A percentile compares a stretch with the other conserved stretches of the same genome.
Conservation (phyloP, 2,797 vertebrate species). For the Enoplosus armatus region DNA sequence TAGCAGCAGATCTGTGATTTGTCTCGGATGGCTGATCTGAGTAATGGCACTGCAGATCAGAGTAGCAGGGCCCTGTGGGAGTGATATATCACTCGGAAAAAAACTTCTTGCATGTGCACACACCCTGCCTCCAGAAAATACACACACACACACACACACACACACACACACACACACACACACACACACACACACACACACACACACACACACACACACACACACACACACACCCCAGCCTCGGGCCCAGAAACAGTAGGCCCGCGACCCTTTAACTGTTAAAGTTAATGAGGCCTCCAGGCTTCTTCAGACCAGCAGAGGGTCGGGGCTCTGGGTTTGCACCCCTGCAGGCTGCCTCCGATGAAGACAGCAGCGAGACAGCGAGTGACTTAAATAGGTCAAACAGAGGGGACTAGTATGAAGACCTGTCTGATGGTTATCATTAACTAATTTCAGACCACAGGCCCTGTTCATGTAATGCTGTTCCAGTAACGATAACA, state of each 20-base stretch:
- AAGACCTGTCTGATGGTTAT: slow-evolving; percentile 40
- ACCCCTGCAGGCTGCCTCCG: slow-evolving; percentile 10
- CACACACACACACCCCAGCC: slow-evolving; percentile 49
- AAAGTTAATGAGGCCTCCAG: slow-evolving; percentile 66
- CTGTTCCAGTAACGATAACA: slow-evolving; percentile 16
- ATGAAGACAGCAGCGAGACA: slow-evolving; percentile 33
- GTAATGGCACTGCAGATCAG: slow-evolving; percentile 71
- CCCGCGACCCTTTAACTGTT: slow-evolving; percentile 31
- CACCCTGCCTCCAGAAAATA: slow-evolving; percentile 55
- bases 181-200: slow-evolving; percentile 50
- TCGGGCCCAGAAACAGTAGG: slow-evolving; percentile 41
- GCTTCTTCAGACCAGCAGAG: slow-evolving; percentile 44
- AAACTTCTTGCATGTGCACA: slow-evolving; percentile 53
- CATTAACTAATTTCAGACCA: background rate
- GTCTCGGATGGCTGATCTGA: slow-evolving; percentile 76
- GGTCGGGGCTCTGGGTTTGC: background rate
- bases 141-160: slow-evolving; percentile 45
- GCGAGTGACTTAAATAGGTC: slow-evolving; percentile 40
- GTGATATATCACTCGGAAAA: slow-evolving; percentile 65
- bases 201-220: slow-evolving; percentile 58
- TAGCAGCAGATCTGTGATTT: slow-evolving; percentile 69
- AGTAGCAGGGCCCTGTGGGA: slow-evolving; percentile 65
- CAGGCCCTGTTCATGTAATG: slow-evolving; percentile 1
- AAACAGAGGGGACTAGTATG: slow-evolving; percentile 7
- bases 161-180: slow-evolving; percentile 48